Conservation (phyloP, 1,140 invertebrate species). For the Danaus melanippus region DNA sequence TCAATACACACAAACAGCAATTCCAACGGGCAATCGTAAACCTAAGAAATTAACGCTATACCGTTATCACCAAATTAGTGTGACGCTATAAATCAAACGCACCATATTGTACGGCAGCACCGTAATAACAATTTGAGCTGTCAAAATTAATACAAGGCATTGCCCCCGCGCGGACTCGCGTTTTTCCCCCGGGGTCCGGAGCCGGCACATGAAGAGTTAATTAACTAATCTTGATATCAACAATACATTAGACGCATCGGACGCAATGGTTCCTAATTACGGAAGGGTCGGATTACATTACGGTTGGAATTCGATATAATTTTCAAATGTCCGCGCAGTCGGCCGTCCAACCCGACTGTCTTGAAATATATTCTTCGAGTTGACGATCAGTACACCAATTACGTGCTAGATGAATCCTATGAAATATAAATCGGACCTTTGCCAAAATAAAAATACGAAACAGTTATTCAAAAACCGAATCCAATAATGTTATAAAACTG, state of each 20-base stretch:
- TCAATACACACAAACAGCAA: no score
- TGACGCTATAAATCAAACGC: slow-evolving; percentile 21
- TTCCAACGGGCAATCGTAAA: no score
- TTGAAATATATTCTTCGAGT: no score
- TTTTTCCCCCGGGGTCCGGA: slow-evolving; percentile 26
- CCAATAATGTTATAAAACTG: slow-evolving; percentile 5
- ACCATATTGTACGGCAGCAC: slow-evolving; percentile 33
- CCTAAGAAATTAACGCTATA: slow-evolving; percentile 6
- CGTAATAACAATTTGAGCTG: slow-evolving; percentile 33
- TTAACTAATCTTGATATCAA: slow-evolving; percentile 65
- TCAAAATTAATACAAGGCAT: slow-evolving; percentile 44
- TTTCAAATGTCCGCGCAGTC: slow-evolving; percentile 14
- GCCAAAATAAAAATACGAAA: slow-evolving; percentile 14
- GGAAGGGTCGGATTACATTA: slow-evolving; percentile 25
- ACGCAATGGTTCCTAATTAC: slow-evolving; percentile 39
- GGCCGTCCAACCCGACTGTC: no score
- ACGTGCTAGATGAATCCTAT: no score
- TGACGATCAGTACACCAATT: no score
- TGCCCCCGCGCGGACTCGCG: slow-evolving; percentile 28
- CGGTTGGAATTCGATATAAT: slow-evolving; percentile 26
- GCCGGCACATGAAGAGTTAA: slow-evolving; percentile 53
- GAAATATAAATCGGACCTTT: no score
- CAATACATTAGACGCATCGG: slow-evolving; percentile 60
- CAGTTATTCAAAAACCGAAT: slow-evolving; percentile 17
- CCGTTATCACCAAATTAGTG: slow-evolving; percentile 16